These are phyloP conservation scores for Octodonta nipae DNA, from an alignment of 2,888 invertebrate genomes.

Conservation along the genomic window DNA sequence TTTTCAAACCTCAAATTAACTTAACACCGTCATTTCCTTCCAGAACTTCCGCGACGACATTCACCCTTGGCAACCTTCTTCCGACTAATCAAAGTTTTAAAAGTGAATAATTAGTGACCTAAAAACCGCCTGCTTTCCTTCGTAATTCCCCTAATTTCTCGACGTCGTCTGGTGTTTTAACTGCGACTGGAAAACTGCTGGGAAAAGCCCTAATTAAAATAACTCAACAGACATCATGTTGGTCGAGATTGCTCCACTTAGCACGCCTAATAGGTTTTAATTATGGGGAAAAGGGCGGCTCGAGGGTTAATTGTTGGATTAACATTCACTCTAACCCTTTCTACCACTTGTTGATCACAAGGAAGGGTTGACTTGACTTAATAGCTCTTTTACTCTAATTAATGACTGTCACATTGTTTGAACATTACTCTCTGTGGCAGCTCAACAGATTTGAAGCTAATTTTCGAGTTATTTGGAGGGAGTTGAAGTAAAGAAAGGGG, in stretches of 20 bases:
- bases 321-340: constrained; percentile 25
- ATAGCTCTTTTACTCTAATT: constrained; percentile 22
- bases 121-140: no score
- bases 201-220: constrained; percentile 2
- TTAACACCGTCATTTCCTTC: no score
- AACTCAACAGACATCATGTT: constrained; percentile 1
- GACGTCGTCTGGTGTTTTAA: no score
- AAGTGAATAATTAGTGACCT: constrained; percentile 1
- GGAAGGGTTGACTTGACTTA: constrained; percentile 23
- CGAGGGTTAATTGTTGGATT: constrained; percentile 26
- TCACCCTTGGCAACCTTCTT: no score
- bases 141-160: no score
- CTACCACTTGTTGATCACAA: constrained; percentile 25
- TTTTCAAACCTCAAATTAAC: no score
- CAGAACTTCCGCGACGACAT: no score
- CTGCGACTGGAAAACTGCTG: no score
- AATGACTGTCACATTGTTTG: constrained; percentile 24
- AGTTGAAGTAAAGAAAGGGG: no score
- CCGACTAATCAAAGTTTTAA: not conserved
- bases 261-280: not conserved
- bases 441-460: constrained; percentile 17
- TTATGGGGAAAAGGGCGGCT: constrained; percentile 8
- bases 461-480: no score
- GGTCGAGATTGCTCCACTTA: constrained; percentile 1
- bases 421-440: constrained; percentile 13